Conservation (phyloP, 2,113 vertebrate genomes). For the Ameiurus melas region DNA sequence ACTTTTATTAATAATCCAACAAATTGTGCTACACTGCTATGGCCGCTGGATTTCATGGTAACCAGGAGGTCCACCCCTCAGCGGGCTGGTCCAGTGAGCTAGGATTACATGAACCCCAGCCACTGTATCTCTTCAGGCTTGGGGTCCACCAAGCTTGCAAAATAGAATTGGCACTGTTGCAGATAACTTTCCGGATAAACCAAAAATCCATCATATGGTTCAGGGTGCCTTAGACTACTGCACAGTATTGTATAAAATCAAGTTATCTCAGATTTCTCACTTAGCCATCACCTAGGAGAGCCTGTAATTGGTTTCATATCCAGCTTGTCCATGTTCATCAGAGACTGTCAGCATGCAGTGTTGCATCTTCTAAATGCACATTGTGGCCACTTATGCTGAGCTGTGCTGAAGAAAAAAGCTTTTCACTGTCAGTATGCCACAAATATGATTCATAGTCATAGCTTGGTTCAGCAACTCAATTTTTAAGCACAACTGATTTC, state of each 20-base stretch:
- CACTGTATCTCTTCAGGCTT: no score
- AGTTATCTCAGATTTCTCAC: not conserved
- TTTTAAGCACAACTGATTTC: not conserved
- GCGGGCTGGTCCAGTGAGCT: no score
- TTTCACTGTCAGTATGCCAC: conserved; percentile 11
- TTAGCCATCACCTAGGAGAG: not conserved
- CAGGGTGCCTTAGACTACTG: no score
- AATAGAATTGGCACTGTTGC: no score
- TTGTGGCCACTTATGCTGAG: conserved; percentile 12
- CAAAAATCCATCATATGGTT: no score
- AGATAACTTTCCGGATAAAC: no score
- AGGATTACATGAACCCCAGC: no score
- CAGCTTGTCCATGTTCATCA: conserved; percentile 24
- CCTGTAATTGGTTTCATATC: conserved; percentile 2
- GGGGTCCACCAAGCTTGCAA: no score
- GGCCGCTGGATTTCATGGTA: no score
- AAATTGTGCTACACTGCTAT: no score
- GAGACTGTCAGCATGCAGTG: not conserved
- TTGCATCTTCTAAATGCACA: not conserved
- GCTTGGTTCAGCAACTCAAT: conserved; percentile 25
- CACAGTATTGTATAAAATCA: not conserved
- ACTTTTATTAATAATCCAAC: no score
- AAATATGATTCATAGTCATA: conserved; percentile 31
- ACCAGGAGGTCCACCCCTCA: no score
- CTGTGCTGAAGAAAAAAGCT: conserved; percentile 9